Evolutionary conservation across 2,888 invertebrate genomes (phyloP), one percentile per base, ranked within the genome.

Genomic region (Troilus luridus): DNA sequence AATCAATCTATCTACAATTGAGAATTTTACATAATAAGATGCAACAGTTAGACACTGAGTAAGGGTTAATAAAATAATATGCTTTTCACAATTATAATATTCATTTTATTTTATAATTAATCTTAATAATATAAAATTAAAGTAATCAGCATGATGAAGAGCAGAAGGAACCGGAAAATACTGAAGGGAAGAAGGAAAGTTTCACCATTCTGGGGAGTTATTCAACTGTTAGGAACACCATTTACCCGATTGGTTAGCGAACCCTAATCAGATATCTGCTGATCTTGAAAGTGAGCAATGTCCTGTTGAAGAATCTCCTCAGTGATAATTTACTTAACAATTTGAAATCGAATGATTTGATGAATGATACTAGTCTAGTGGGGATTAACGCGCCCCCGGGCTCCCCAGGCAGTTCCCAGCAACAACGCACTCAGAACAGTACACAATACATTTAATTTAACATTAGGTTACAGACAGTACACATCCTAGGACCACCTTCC

Each of bases 171-270:
- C 17, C 91, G 90, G 92, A 92, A 54, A 91, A 92, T 91, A 91
- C 77, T 56, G 72, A 91, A 10, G 27, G 27, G 88, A 59, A 88
- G 41, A 64, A 72, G 58, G 27, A 60, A 92, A 95, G 95, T 54
- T 97, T 96, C 93, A 96, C 96, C 93, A 95, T 97, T 41, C 95
- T 98, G 90, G 97, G 97, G 11, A 95, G 94, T 91, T 95, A 95
- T 93, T 95, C 95, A 91, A 95, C 96, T 93, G 94, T 95, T 93
- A 96, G 95, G 93, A 96, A 93, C 95, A 98, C 94, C 96, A 98
- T 11, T 94, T 99, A 88, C 98, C 99, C 1, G 95, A 96, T 92
- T 99, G 99, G 99, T 94, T 99, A 64, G 96, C 97, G 1, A 95
- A 97, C 93, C 98, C 99, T 8, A 96, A 96, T 81, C 94, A 97